phyloP scores from a whole-genome alignment of 2,797 vertebrate genomes.

The Paedocypris micromegethes region DNA sequence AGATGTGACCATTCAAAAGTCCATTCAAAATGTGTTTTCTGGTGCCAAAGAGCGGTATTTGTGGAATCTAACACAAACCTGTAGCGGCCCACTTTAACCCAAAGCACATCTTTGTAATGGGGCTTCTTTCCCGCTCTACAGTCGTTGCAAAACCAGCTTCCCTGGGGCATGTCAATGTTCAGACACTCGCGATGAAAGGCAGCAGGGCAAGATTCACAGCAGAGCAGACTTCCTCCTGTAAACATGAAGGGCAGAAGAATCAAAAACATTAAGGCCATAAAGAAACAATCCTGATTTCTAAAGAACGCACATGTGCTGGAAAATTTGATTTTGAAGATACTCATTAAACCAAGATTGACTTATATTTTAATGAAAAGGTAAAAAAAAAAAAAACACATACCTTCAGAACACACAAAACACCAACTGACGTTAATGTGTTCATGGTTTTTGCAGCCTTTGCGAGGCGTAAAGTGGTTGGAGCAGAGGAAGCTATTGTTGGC shows the following conservation, averaged over 20 bases:
- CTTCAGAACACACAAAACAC: slow-evolving; percentile 99
- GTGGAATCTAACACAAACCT: slow-evolving; percentile 59
- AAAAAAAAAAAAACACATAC: slow-evolving; percentile 53
- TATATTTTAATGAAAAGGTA: neutral
- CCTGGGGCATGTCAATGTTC: slow-evolving; percentile 97
- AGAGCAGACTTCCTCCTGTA: slow-evolving; percentile 92
- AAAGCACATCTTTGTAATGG: slow-evolving; percentile 94
- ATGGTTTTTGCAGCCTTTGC: slow-evolving; percentile 93
- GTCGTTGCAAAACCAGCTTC: slow-evolving; percentile 99
- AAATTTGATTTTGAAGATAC: neutral
- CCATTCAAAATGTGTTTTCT: too few relatives aligned
- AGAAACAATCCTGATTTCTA: too few relatives aligned
- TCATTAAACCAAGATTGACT: neutral
- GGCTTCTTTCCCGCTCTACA: slow-evolving; percentile 96
- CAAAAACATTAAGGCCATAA: too few relatives aligned
- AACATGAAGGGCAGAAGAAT: neutral
- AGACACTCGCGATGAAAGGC: slow-evolving; percentile 97
- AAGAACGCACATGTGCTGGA: too few relatives aligned
- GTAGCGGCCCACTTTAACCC: slow-evolving; percentile 97
- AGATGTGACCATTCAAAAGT: too few relatives aligned
- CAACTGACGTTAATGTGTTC: slow-evolving; percentile 99
- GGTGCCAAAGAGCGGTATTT: neutral
- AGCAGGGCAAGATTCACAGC: slow-evolving; percentile 98
- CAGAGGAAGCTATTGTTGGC: slow-evolving; percentile 98
- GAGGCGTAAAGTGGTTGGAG: slow-evolving; percentile 92